These are phyloP conservation scores for Ageneiosus marmoratus DNA, from an alignment of 2,113 vertebrate genomes.

Conservation along the genomic window DNA sequence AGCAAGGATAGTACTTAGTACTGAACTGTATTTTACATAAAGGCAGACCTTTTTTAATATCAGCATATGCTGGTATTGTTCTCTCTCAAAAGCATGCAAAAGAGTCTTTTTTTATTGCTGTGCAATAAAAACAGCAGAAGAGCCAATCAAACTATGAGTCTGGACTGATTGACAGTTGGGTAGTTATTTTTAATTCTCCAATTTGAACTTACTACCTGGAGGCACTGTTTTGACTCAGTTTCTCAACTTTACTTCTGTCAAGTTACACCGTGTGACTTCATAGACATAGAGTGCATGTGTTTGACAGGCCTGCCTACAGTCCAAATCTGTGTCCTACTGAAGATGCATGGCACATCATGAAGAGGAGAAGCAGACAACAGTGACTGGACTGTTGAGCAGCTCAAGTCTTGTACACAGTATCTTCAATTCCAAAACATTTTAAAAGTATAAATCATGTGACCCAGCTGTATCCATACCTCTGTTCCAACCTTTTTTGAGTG, in stretches of 20 bases:
- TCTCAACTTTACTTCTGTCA: background rate
- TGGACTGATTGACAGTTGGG: background rate
- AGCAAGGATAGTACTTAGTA: conserved; percentile 61
- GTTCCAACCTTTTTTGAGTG: too few species aligned
- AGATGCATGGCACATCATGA: too few species aligned
- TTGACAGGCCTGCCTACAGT: too few species aligned
- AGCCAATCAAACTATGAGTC: background rate
- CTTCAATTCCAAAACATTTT: too few species aligned
- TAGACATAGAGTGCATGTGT: too few species aligned
- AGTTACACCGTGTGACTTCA: too few species aligned
- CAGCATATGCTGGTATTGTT: background rate
- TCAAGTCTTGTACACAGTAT: too few species aligned
- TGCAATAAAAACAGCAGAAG: background rate
- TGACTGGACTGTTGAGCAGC: too few species aligned
- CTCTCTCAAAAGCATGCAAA: background rate
- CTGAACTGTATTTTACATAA: conserved; percentile 8
- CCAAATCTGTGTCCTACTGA: too few species aligned
- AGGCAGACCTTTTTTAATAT: background rate
- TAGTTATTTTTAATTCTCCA: background rate
- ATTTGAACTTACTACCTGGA: background rate
- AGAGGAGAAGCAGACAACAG: too few species aligned
- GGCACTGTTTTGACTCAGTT: background rate
- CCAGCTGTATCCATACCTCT: too few species aligned
- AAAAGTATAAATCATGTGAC: too few species aligned
- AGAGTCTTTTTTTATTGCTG: background rate